Evolutionary conservation across 1,140 invertebrate genomes (phyloP).

Genomic region (Heliconius melpomene): DNA sequence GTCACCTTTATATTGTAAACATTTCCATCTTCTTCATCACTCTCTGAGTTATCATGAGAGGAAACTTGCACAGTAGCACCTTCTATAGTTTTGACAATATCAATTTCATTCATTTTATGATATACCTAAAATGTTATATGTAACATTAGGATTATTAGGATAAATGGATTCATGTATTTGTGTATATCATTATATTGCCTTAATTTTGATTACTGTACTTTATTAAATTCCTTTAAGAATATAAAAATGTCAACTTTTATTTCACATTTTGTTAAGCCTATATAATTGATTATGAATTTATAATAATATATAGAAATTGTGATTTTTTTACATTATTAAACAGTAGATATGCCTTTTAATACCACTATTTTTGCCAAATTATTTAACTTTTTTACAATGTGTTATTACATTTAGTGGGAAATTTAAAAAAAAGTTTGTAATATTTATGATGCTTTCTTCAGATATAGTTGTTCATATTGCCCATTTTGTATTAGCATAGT

Average conservation of each 20-base stretch:
- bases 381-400: background rate
- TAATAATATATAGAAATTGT: too few species aligned
- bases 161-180: background rate
- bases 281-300: too few species aligned
- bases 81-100: constrained; percentile 58
- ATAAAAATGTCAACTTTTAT: too few species aligned
- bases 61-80: constrained; percentile 79
- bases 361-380: too few species aligned
- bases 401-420: background rate
- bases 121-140: constrained; percentile 34
- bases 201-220: too few species aligned
- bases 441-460: background rate
- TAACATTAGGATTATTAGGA: background rate
- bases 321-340: too few species aligned
- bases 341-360: background rate
- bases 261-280: too few species aligned
- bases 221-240: too few species aligned
- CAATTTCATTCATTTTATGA: constrained; percentile 35
- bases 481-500: background rate
- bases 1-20: constrained; percentile 67
- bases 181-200: background rate
- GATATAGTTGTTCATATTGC: background rate
- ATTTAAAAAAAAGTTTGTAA: background rate
- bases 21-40: constrained; percentile 70
- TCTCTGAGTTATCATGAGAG: constrained; percentile 69